Evolutionary conservation across 2,797 vertebrate species (phyloP).

Genomic region (Cephalopachus bancanus): DNA sequence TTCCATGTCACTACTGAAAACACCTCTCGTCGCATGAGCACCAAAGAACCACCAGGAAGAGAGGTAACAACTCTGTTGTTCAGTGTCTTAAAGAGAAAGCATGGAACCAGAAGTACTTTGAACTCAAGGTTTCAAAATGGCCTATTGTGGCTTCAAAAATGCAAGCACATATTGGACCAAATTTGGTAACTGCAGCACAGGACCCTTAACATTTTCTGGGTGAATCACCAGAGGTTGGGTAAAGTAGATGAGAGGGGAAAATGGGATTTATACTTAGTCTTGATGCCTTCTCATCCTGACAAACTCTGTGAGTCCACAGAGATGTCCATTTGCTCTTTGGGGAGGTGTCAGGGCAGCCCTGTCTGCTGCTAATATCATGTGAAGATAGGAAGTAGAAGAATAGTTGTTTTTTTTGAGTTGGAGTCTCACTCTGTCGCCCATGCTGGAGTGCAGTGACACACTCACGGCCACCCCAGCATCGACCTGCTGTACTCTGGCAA

Average conservation of each 20-base stretch:
- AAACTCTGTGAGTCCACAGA: too few relatives aligned
- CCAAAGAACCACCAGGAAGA: neutral
- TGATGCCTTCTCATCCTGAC: neutral
- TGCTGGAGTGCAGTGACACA: neutral
- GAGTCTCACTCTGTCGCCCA: neutral
- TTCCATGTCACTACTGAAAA: neutral
- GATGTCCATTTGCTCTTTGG: fast-evolving
- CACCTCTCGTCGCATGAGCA: neutral
- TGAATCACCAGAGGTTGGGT: neutral
- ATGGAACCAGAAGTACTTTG: neutral
- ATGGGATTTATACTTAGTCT: too few relatives aligned
- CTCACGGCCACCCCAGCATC: neutral
- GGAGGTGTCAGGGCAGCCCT: neutral
- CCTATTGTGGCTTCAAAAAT: neutral
- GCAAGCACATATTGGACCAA: neutral
- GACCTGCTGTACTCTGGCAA: neutral
- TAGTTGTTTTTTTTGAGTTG: neutral
- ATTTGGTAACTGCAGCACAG: neutral
- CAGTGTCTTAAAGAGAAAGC: neutral
- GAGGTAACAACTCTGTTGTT: fast-evolving
- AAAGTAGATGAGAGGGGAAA: neutral
- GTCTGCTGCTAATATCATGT: fast-evolving
- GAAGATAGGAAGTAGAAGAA: neutral
- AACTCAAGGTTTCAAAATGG: neutral
- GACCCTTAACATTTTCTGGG: neutral